These are phyloP conservation scores for Pristionchus mayeri DNA, from an alignment of 2,888 invertebrate genomes.

Conservation along the genomic window DNA sequence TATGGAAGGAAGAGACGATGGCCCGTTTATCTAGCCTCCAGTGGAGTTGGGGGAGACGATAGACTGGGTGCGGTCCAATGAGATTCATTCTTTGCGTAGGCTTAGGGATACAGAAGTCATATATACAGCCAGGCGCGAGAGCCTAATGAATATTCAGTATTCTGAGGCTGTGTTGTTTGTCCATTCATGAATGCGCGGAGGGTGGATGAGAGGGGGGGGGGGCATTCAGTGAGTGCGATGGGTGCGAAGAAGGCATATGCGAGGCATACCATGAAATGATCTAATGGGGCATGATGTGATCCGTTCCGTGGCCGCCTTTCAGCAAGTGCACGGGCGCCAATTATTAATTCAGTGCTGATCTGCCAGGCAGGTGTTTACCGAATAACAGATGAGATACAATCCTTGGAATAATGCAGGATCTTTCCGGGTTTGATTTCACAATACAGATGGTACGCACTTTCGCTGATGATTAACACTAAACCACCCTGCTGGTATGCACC, in stretches of 20 bases:
- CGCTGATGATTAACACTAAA: too few species aligned
- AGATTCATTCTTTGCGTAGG: background rate
- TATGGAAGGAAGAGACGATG: too few species aligned
- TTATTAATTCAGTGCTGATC: too few species aligned
- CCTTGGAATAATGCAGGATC: background rate
- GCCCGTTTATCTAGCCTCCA: background rate
- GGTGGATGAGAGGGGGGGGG: background rate
- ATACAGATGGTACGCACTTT: too few species aligned
- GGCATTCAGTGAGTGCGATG: background rate
- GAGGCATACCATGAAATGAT: too few species aligned
- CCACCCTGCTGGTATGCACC: too few species aligned
- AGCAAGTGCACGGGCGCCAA: background rate
- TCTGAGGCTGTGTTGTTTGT: too few species aligned
- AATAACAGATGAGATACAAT: background rate
- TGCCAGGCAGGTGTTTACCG: too few species aligned
- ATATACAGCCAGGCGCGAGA: background rate
- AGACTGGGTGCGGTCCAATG: background rate
- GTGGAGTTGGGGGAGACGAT: background rate
- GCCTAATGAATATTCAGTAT: slow-evolving; percentile 14
- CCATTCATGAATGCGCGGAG: too few species aligned
- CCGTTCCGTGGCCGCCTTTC: background rate
- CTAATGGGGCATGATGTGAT: too few species aligned
- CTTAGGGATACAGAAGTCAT: background rate
- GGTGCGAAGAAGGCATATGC: background rate
- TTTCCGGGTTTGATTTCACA: background rate